Conservation (phyloP, 2,113 vertebrate genomes). For the Myxocyprinus asiaticus region DNA sequence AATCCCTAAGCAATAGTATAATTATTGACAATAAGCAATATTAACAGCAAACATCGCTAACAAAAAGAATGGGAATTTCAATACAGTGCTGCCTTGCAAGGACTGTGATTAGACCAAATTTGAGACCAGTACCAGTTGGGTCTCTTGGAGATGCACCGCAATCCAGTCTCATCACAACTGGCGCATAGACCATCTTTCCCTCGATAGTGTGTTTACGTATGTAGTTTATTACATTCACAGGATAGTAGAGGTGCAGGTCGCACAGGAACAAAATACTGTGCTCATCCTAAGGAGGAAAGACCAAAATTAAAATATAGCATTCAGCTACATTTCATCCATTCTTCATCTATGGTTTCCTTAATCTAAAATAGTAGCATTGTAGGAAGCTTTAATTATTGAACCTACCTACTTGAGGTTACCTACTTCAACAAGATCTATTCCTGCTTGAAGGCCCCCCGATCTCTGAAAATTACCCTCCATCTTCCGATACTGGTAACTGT, state of each 20-base stretch:
- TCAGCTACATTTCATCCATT: background rate
- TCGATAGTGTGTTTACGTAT: slow-evolving; percentile 83
- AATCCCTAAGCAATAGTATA: too few relatives aligned
- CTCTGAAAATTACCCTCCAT: slow-evolving; percentile 82
- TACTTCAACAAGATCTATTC: slow-evolving; percentile 80
- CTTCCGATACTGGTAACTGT: slow-evolving; percentile 77
- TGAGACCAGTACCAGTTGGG: slow-evolving; percentile 55
- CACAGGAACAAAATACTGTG: slow-evolving; percentile 85
- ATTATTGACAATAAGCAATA: too few relatives aligned
- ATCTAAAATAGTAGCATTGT: too few relatives aligned
- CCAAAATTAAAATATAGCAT: background rate
- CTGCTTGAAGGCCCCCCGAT: slow-evolving; percentile 82
- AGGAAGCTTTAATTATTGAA: background rate
- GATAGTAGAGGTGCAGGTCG: slow-evolving; percentile 85
- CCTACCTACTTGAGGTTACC: background rate
- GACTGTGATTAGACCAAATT: too few relatives aligned
- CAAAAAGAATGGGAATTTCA: too few relatives aligned
- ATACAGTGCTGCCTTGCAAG: too few relatives aligned
- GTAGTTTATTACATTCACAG: slow-evolving; percentile 72
- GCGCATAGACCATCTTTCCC: slow-evolving; percentile 82
- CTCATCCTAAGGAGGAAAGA: slow-evolving; percentile 69
- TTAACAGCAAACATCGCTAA: too few relatives aligned
- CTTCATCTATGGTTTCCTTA: background rate
- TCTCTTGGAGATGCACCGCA: slow-evolving; percentile 76
- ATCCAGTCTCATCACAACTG: slow-evolving; percentile 81